phyloP scores from a whole-genome alignment of 2,113 vertebrate genomes.

The Dendropsophus ebraccatus region DNA sequence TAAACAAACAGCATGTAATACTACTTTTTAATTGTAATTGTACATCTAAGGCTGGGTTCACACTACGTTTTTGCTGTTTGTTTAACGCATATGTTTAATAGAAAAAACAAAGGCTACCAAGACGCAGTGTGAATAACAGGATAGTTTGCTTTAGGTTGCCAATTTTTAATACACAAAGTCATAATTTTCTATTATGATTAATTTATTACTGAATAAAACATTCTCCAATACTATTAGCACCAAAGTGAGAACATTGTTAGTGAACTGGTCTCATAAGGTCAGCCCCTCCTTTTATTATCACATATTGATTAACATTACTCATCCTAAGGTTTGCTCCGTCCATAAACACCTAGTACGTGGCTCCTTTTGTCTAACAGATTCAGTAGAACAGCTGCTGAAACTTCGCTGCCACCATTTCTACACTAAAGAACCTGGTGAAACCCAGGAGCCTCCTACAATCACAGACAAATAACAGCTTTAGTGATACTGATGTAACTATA shows the following conservation, averaged over 20 bases:
- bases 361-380: slow-evolving; percentile 1
- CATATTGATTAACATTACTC: not conserved
- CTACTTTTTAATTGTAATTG: no score
- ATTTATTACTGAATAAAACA: not conserved
- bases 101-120: no score
- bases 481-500: not conserved
- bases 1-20: no score
- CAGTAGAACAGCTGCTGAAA: slow-evolving; percentile 6
- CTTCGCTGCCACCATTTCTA: not conserved
- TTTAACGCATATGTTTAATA: no score
- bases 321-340: not conserved
- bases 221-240: not conserved
- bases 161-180: no score
- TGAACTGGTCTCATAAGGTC: not conserved
- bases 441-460: not conserved
- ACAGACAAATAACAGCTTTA: not conserved
- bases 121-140: no score
- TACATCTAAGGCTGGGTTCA: no score
- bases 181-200: not conserved
- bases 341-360: not conserved
- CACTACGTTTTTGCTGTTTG: no score
- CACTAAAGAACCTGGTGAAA: not conserved
- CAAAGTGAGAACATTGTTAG: not conserved
- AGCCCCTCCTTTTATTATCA: not conserved
- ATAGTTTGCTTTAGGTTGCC: no score